These are phyloP conservation scores for Mohoua ochrocephala DNA, from an alignment of 2,113 vertebrate species.

Conservation along the genomic window DNA sequence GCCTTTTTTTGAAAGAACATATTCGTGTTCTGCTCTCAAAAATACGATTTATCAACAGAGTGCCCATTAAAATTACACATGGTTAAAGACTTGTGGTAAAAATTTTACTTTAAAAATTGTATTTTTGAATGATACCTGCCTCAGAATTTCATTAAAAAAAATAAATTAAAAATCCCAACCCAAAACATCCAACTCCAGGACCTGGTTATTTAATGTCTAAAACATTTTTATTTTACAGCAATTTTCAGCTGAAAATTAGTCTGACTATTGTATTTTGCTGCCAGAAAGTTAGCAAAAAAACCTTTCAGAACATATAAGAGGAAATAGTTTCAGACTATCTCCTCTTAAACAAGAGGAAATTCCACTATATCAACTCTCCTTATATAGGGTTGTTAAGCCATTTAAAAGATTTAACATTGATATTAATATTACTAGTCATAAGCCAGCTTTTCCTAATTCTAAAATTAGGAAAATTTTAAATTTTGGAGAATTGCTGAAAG, in stretches of 20 bases:
- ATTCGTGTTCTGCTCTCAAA: not conserved
- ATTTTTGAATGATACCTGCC: not conserved
- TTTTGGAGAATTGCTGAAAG: not conserved
- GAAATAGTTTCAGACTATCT: not conserved
- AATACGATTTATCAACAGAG: not conserved
- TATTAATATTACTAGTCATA: not conserved
- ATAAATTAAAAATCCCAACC: accelerated
- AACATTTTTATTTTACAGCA: not conserved
- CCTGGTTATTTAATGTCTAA: not conserved
- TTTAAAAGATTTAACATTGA: not conserved
- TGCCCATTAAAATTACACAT: not conserved
- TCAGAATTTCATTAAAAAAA: not conserved
- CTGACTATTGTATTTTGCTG: not conserved
- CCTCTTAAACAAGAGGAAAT: not conserved
- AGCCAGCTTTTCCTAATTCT: not conserved
- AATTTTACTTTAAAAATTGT: not conserved
- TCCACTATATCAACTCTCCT: not conserved
- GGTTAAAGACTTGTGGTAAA: not conserved
- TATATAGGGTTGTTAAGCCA: not conserved
- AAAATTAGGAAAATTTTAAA: not conserved
- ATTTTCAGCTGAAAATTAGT: not conserved
- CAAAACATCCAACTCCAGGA: not conserved
- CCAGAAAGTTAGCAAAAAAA: not conserved
- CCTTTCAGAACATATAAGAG: not conserved
- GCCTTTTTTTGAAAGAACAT: not conserved